Conservation (phyloP, 2,797 vertebrate genomes). For the Lacerta bilineata region DNA sequence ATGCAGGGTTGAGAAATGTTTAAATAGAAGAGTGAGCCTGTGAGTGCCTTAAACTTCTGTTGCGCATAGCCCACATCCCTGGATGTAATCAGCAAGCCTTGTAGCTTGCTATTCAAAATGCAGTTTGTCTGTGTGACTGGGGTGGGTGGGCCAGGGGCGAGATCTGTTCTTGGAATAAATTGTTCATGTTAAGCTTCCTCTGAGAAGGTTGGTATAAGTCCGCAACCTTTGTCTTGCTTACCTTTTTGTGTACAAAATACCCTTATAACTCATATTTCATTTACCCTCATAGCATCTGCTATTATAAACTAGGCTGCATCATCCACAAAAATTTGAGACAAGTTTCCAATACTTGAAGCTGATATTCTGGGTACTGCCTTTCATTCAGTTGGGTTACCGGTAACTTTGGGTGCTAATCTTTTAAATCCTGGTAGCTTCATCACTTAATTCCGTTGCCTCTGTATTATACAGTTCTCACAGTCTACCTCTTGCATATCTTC, state of each 20-base stretch:
- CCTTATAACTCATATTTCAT: not conserved
- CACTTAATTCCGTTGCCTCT: not conserved
- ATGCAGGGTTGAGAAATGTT: constrained; percentile 21
- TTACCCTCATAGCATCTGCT: not conserved
- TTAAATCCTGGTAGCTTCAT: not conserved
- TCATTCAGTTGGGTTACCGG: not conserved
- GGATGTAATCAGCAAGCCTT: constrained; percentile 42
- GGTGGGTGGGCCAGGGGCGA: not conserved
- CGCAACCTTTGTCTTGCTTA: not conserved
- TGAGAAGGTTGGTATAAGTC: not conserved
- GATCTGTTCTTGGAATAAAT: not conserved
- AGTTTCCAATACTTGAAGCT: not conserved
- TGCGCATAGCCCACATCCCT: constrained; percentile 31
- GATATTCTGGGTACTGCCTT: not conserved
- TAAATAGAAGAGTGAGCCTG: constrained; percentile 55
- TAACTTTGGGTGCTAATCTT: not conserved
- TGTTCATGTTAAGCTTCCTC: not conserved
- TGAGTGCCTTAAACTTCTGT: constrained; percentile 44
- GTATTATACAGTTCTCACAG: not conserved
- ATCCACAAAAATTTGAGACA: not conserved
- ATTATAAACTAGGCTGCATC: not conserved
- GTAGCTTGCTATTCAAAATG: not conserved
- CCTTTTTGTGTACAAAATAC: not conserved
- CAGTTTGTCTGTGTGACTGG: not conserved
- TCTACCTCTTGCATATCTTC: not conserved